Conservation (phyloP, 2,888 invertebrate species). For the Eurytoma adleriae region DNA sequence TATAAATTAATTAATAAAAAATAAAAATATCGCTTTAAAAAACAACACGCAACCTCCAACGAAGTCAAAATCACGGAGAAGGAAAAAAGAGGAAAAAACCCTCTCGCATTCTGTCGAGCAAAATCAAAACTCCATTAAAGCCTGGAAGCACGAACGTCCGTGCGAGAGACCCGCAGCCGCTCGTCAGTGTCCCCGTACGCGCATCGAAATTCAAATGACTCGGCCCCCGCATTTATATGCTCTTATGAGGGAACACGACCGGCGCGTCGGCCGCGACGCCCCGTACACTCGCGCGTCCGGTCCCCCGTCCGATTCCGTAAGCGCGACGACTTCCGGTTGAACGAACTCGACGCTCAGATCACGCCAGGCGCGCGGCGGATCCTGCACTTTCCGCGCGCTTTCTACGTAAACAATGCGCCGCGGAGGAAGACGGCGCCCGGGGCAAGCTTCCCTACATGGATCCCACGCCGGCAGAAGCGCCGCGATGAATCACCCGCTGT, state of each 20-base stretch:
- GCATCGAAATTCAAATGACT: neutral
- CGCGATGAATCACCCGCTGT: constrained; percentile 31
- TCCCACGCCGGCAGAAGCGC: constrained; percentile 1
- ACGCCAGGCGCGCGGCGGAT: neutral
- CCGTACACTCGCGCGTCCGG: constrained; percentile 59
- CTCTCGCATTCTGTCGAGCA: too few species aligned
- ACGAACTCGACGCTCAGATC: constrained; percentile 43
- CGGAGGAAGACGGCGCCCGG: constrained; percentile 16
- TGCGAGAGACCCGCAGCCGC: too few species aligned
- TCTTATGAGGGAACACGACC: neutral
- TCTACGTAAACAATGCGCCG: neutral
- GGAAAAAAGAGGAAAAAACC: too few species aligned
- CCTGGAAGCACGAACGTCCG: too few species aligned
- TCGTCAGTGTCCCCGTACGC: too few species aligned
- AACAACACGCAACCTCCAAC: too few species aligned
- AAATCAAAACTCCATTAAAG: too few species aligned
- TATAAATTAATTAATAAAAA: too few species aligned
- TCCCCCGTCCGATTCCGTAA: constrained; percentile 64
- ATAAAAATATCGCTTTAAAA: too few species aligned
- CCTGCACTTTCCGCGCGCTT: neutral
- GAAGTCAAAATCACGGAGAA: too few species aligned
- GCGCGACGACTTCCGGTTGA: constrained; percentile 68
- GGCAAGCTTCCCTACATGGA: constrained; percentile 65
- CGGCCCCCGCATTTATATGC: too few species aligned
- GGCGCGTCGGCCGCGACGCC: neutral